Percentiles rank a stretch among this genome's conserved stretches.
These are phyloP conservation scores for Steinernema carpocapsae DNA, from an alignment of 2,888 invertebrate species.

Conservation along the genomic window DNA sequence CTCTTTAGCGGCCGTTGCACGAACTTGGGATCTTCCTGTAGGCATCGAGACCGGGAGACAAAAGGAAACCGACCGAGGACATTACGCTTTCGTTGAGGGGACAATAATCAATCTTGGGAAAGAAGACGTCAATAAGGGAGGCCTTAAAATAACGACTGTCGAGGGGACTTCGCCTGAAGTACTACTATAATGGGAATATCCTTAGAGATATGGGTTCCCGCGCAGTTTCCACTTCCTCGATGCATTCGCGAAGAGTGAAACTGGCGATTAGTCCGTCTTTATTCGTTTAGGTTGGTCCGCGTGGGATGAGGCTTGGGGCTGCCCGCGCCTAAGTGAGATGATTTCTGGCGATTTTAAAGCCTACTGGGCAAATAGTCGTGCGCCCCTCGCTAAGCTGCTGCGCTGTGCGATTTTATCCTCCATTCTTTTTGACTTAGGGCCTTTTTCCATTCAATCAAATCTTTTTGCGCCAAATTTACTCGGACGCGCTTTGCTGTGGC, in stretches of 20 bases:
- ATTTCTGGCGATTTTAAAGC: neutral
- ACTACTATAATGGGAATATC: neutral
- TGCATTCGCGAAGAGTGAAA: neutral
- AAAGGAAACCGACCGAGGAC: no score
- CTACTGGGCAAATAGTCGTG: neutral
- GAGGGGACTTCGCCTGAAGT: neutral
- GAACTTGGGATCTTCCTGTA: no score
- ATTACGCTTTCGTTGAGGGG: neutral
- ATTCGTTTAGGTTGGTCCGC: slow-evolving; percentile 16
- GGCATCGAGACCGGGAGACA: no score
- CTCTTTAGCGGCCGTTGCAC: neutral
- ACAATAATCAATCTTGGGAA: slow-evolving; percentile 1
- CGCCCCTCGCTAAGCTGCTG: slow-evolving; percentile 11
- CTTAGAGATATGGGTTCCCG: neutral
- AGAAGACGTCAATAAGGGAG: neutral
- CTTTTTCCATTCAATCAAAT: slow-evolving; percentile 30
- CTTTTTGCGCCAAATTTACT: slow-evolving; percentile 29
- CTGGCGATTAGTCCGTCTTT: neutral
- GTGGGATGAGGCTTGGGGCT: neutral
- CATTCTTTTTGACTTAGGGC: slow-evolving; percentile 28
- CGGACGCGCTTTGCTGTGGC: slow-evolving; percentile 9
- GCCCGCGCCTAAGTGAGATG: slow-evolving; percentile 17
- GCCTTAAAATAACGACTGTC: slow-evolving; percentile 9
- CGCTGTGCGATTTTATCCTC: neutral
- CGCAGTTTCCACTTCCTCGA: neutral